Conservation (phyloP, 2,888 invertebrate species). For the Byasa hedistus region DNA sequence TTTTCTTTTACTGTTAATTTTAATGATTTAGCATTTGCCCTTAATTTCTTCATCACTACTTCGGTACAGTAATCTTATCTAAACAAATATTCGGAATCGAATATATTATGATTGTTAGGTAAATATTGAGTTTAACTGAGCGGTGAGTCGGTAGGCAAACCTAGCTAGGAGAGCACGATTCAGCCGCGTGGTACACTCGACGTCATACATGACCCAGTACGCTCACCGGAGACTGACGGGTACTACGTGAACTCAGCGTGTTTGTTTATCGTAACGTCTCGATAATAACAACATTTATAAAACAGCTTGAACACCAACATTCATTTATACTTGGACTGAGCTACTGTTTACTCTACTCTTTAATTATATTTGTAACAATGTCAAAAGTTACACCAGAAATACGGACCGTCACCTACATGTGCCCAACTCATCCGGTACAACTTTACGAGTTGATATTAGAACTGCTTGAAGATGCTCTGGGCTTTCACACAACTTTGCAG, state of each 20-base stretch:
- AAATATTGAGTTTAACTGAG: slow-evolving; percentile 5
- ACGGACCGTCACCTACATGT: slow-evolving; percentile 81
- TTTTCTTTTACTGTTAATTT: no score
- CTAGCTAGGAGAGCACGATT: slow-evolving; percentile 32
- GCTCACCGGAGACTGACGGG: slow-evolving; percentile 33
- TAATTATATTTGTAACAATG: slow-evolving; percentile 45
- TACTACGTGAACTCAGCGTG: slow-evolving; percentile 39
- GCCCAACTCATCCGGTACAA: slow-evolving; percentile 81
- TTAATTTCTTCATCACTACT: no score
- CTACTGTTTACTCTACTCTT: background rate
- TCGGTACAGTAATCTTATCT: no score
- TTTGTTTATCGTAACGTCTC: slow-evolving; percentile 36
- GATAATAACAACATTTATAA: slow-evolving; percentile 32
- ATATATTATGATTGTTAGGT: background rate
- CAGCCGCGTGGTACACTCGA: slow-evolving; percentile 35
- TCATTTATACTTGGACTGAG: slow-evolving; percentile 16
- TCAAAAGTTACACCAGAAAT: slow-evolving; percentile 60
- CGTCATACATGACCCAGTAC: slow-evolving; percentile 32
- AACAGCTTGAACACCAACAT: slow-evolving; percentile 9
- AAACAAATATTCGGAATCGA: background rate
- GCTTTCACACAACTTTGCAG: slow-evolving; percentile 73
- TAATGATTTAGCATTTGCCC: no score
- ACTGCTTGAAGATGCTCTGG: slow-evolving; percentile 75
- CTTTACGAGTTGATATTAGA: slow-evolving; percentile 79
- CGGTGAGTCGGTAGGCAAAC: background rate